Evolutionary conservation across 2,113 vertebrate genomes (phyloP), one percentile per base, ranked within the genome.

Genomic region (Hyperoodon ampullatus): DNA sequence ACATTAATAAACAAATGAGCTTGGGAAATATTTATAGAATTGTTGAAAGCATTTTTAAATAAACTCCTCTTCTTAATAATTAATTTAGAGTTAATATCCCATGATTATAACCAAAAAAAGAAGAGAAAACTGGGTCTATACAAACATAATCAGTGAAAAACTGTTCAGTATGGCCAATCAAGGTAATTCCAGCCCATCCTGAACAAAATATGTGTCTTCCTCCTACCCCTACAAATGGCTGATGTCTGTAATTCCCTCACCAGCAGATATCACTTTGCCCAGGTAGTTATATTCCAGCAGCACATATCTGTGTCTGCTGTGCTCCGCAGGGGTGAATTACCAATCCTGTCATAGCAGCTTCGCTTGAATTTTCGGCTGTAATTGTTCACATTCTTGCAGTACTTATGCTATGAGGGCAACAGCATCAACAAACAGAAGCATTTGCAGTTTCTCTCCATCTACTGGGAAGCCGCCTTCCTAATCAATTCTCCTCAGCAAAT

Each of bases 401-500:
- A 80, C 93, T 93, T 93, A 50, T 68, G 93, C 94, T 80, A 21
- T 0, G 5, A 95, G 86, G 85, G 72, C 78, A 89, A 63, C 55
- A 81, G 85, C 94, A 87, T 86, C 94, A 71, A 91, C 95, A 96
- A 96, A 96, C 87, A 92, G 94, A 86, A 90, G 61, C 91, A 96
- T 97, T 97, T 93, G 95, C 95, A 93, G 95, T 96, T 98, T 96
- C 90, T 94, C 87, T 97, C 97, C 97, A 97, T 97, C 97, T 97
- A 90, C 93, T 68, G 92, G 96, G 95, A 98, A 95, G 80, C 95
- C 80, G 93, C 96, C 97, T 98, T 95, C 97, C 93, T 97, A 97
- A 98, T 98, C 98, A 97, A 98, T 98, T 98, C 96, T 98, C 97
- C 96, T 97, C 97, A 97, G 97, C 95, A 97, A 98, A 98, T 97